These are phyloP conservation scores for Ovibos moschatus DNA, from an alignment of 2,113 vertebrate genomes.

Conservation along the genomic window DNA sequence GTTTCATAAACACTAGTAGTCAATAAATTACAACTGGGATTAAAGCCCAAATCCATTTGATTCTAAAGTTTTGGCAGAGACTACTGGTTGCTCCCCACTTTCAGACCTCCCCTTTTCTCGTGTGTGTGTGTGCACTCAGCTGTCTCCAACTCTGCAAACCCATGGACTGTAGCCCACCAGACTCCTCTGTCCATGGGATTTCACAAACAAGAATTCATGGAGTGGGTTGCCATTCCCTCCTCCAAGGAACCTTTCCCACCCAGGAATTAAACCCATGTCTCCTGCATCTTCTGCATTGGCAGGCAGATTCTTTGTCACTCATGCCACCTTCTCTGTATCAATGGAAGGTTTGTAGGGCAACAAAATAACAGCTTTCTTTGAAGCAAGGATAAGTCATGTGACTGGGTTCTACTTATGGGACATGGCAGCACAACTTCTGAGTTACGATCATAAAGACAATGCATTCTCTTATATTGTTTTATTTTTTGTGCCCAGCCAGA, in stretches of 20 bases:
- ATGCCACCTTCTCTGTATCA: not conserved
- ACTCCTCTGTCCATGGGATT: not conserved
- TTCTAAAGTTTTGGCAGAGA: not conserved
- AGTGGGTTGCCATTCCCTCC: not conserved
- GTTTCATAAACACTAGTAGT: not conserved
- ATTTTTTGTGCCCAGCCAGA: not conserved
- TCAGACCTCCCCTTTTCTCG: not conserved
- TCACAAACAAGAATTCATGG: not conserved
- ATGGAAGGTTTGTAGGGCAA: not conserved
- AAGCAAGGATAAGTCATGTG: not conserved
- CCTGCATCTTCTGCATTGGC: not conserved
- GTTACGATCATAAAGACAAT: not conserved
- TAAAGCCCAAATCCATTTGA: not conserved
- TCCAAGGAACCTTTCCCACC: not conserved
- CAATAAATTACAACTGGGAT: not conserved
- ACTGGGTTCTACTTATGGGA: not conserved
- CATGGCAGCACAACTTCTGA: not conserved
- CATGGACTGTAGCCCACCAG: not conserved
- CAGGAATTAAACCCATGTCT: not conserved
- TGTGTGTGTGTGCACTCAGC: not conserved
- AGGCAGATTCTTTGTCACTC: not conserved
- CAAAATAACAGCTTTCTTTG: not conserved
- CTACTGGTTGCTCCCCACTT: not conserved
- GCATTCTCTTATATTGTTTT: not conserved
- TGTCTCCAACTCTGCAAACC: not conserved